Conservation (phyloP, 1,140 invertebrate species). For the Cepaea nemoralis region DNA sequence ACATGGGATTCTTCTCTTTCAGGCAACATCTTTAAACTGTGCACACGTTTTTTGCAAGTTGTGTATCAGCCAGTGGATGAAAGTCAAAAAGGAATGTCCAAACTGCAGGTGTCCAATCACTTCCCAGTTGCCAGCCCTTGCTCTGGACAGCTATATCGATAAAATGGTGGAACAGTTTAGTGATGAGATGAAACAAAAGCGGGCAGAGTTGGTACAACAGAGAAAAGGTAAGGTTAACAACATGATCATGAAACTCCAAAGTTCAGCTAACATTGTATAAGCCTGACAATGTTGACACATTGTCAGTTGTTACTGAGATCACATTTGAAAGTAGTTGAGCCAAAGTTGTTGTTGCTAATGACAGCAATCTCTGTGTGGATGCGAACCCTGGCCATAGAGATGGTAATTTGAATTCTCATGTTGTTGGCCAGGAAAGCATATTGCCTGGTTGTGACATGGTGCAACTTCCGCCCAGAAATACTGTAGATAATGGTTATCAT, state of each 20-base stretch:
- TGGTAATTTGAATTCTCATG: no score
- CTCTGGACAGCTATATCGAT: conserved; percentile 75
- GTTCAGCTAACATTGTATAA: no score
- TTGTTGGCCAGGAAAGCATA: no score
- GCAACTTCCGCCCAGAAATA: background rate
- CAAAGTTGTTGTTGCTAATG: no score
- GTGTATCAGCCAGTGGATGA: conserved; percentile 82
- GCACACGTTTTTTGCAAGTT: conserved; percentile 83
- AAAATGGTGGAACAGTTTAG: conserved; percentile 75
- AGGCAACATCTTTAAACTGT: conserved; percentile 82
- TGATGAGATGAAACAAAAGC: conserved; percentile 61
- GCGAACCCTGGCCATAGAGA: no score
- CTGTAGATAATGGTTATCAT: background rate
- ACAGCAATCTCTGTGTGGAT: no score
- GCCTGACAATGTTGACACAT: no score
- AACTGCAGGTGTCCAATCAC: conserved; percentile 76
- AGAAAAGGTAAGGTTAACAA: conserved; percentile 64
- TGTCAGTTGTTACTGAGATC: no score
- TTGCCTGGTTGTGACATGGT: background rate
- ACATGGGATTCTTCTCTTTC: conserved; percentile 38
- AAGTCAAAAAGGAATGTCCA: conserved; percentile 81
- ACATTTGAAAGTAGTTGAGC: no score
- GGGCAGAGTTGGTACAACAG: conserved; percentile 54
- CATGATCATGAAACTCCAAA: no score
- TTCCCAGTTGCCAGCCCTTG: conserved; percentile 66